phyloP scores from a whole-genome alignment of 1,140 invertebrate species.

The Pseudoatta argentina region DNA sequence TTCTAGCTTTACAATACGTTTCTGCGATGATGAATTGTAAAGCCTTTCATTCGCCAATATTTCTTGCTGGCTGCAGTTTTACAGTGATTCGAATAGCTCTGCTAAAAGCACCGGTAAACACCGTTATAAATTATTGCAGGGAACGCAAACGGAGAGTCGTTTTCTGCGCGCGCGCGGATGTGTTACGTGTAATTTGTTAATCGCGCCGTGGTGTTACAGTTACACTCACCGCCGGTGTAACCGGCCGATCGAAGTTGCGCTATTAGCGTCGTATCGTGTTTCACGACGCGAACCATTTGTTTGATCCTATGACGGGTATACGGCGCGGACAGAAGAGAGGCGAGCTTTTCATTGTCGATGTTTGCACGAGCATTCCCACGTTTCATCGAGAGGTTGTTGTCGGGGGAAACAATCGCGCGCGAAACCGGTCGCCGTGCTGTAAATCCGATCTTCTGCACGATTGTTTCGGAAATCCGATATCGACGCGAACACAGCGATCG shows the following conservation, averaged over 20 bases:
- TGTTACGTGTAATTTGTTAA: conserved; percentile 68
- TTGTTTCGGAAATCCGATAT: conserved; percentile 72
- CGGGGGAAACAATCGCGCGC: conserved; percentile 77
- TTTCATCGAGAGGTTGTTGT: conserved; percentile 77
- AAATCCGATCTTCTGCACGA: conserved; percentile 67
- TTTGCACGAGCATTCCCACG: conserved; percentile 80
- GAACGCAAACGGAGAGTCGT: neutral
- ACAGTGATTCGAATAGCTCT: conserved; percentile 31
- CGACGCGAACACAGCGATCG: conserved; percentile 26
- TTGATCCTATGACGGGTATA: conserved; percentile 77
- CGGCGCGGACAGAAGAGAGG: conserved; percentile 68
- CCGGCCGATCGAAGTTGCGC: conserved; percentile 61
- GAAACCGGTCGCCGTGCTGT: conserved; percentile 54
- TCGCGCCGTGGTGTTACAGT: conserved; percentile 46
- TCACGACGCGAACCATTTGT: conserved; percentile 81
- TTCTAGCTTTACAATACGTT: neutral
- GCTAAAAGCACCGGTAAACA: conserved; percentile 43
- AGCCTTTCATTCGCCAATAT: conserved; percentile 2
- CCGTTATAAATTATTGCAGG: conserved; percentile 57
- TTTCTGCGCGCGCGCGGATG: conserved; percentile 19
- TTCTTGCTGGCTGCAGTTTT: conserved; percentile 22
- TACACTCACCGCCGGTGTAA: conserved; percentile 57
- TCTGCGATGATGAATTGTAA: neutral
- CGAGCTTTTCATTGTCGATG: conserved; percentile 75
- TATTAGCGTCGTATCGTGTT: conserved; percentile 81